Percentiles rank a stretch among this genome's conserved stretches.
These are phyloP conservation scores for Harpagifer antarcticus DNA, from an alignment of 2,797 vertebrate species.

Conservation along the genomic window DNA sequence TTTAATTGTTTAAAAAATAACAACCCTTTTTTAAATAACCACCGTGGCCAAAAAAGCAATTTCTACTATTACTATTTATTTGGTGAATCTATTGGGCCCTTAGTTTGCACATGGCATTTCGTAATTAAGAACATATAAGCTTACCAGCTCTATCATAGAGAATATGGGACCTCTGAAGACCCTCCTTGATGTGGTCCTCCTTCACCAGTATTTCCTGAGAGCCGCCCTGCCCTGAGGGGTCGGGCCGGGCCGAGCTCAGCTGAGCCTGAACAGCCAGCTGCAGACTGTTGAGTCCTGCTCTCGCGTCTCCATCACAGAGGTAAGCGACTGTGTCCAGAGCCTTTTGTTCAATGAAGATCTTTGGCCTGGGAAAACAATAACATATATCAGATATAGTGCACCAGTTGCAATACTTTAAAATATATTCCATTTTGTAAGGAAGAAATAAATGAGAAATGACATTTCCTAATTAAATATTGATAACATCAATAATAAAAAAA, in stretches of 20 bases:
- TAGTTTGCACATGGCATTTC: neutral
- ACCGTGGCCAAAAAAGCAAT: rapidly evolving
- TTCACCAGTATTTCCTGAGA: constrained; percentile 84
- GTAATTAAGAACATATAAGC: constrained; percentile 30
- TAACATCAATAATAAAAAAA: neutral
- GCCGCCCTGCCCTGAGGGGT: constrained; percentile 5
- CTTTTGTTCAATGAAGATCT: constrained; percentile 89
- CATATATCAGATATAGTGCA: neutral
- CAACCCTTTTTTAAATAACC: neutral
- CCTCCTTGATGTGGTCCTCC: constrained; percentile 94
- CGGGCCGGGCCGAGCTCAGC: constrained; percentile 64
- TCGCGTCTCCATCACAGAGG: constrained; percentile 95
- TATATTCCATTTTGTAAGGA: neutral
- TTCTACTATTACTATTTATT: neutral
- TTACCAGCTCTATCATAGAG: constrained; percentile 97
- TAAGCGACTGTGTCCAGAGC: constrained; percentile 93
- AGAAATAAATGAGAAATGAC: neutral
- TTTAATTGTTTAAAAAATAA: neutral
- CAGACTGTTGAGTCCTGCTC: constrained; percentile 92
- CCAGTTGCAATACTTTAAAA: neutral
- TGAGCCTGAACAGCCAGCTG: constrained; percentile 94
- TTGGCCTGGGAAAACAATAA: constrained; percentile 78
- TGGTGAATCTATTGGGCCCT: neutral
- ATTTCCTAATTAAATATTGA: neutral
- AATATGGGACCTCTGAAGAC: constrained; percentile 95